Base-by-base conservation (phyloP, 1,140 invertebrate genomes). In the Drosophila nigromelanica region DNA sequence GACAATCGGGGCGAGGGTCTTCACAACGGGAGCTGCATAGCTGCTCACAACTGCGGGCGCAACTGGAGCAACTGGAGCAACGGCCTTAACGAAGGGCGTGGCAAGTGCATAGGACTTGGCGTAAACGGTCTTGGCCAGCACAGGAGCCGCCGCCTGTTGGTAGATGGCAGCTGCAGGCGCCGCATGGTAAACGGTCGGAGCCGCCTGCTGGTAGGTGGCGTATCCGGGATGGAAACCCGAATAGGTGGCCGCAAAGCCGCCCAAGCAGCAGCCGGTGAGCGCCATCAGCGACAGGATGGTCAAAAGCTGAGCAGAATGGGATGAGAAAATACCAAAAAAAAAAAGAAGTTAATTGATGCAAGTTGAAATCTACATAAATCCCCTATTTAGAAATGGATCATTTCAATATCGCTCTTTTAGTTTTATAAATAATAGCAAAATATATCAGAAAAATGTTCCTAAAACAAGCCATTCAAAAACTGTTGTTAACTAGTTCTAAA, bases 211-310 rank as follows among this genome's bases (percentile, higher is more conserved):
- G 33, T 90, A 89, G 43, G 82, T 82, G 50, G 82, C 72, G 37
- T 74, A 86, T 0, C 73, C 81, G 0, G 83, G 83, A 52, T 82
- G 83, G 27, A 52, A 89, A n/a, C 81, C 79, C 5, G 89, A 73
- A 50, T 91, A 90, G 6, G 86, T 90, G 21, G 87, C 87, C 14
- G 80, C 76, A 60, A 91, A 83, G 33, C 90, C 90, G n/a, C 73
- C 90, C 60, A 73, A 51, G 40, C 73, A 73, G 42, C 64, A 74
- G 14, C 75, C 80, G 42, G 76, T 59, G 7, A 89, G 18, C 5
- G 90, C 80, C 73, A 91, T 24, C 21, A 91, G 61, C 47, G 82
- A 55, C 5, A 85, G 48, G 18, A 67, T 12, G 11, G 47, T 75
- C 48, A 91, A 30, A 52, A 85, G 60, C 90, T 87, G 66, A 27